Conservation (phyloP, 2,113 vertebrate genomes). For the Chaenocephalus aceratus region DNA sequence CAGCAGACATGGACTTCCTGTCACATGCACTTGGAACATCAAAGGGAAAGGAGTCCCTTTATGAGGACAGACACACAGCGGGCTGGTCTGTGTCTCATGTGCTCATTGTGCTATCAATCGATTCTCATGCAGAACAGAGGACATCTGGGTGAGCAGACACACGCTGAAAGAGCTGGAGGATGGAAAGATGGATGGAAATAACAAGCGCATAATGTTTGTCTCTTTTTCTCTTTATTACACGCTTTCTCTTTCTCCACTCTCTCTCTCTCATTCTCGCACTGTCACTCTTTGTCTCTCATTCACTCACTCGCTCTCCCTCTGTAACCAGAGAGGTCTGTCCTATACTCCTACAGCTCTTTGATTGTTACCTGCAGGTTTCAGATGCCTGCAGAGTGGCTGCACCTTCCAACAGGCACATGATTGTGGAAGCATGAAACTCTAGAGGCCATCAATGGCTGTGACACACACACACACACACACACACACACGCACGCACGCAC, state of each 20-base stretch:
- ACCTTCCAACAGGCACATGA: conserved; percentile 81
- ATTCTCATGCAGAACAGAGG: conserved; percentile 39
- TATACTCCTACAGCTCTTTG: conserved; percentile 81
- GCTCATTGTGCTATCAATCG: conserved; percentile 37
- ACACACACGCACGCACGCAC: conserved; percentile 28
- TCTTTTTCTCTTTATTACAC: conserved; percentile 46
- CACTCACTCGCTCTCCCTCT: conserved; percentile 49
- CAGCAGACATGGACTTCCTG: not conserved
- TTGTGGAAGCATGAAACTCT: conserved; percentile 81
- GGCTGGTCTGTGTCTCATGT: conserved; percentile 9
- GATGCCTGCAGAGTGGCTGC: conserved; percentile 76
- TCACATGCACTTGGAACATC: conserved; percentile 26
- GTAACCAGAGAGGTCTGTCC: conserved; percentile 81
- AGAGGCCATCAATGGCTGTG: conserved; percentile 75
- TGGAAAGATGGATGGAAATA: conserved; percentile 34
- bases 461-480: conserved; percentile 51
- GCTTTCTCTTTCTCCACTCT: conserved; percentile 50
- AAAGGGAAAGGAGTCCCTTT: conserved; percentile 32
- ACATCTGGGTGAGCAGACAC: conserved; percentile 40
- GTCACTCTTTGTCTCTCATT: conserved; percentile 75
- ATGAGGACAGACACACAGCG: conserved; percentile 28
- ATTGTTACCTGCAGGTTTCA: conserved; percentile 84
- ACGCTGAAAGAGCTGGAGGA: conserved; percentile 8
- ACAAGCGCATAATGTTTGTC: conserved; percentile 49
- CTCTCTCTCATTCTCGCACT: conserved; percentile 52